Evolutionary conservation across 2,888 invertebrate genomes (phyloP).

Genomic region (Erebia epiphron): DNA sequence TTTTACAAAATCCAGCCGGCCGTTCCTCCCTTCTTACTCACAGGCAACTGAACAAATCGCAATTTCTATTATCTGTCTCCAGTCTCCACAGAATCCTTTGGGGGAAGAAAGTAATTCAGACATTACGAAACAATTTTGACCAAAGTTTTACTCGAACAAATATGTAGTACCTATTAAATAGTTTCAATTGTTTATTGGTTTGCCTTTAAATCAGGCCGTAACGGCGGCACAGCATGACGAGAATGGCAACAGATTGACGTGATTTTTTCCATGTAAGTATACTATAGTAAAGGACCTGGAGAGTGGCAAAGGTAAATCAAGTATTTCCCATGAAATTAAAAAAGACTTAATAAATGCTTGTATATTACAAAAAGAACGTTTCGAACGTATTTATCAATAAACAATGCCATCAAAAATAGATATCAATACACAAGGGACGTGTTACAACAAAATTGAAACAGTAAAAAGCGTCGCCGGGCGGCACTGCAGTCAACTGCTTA

Average conservation of each 20-base stretch:
- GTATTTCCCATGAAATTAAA: no score
- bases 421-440: conserved; percentile 28
- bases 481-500: conserved; percentile 43
- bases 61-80: conserved; percentile 5
- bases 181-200: no score
- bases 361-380: background rate
- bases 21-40: conserved; percentile 1
- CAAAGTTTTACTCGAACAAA: no score
- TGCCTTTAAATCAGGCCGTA: no score
- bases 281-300: no score
- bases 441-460: conserved; percentile 38
- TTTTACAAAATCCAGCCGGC: conserved; percentile 5
- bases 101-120: background rate
- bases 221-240: no score
- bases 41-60: background rate
- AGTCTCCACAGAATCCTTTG: background rate
- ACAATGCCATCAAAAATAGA: conserved; percentile 6
- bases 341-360: no score
- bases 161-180: no score
- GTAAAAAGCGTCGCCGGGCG: conserved; percentile 34
- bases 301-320: no score
- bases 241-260: no score
- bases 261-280: no score
- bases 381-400: background rate
- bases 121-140: background rate